Base-by-base conservation (phyloP, 2,797 vertebrate species). In the Acropternis orthonyx region DNA sequence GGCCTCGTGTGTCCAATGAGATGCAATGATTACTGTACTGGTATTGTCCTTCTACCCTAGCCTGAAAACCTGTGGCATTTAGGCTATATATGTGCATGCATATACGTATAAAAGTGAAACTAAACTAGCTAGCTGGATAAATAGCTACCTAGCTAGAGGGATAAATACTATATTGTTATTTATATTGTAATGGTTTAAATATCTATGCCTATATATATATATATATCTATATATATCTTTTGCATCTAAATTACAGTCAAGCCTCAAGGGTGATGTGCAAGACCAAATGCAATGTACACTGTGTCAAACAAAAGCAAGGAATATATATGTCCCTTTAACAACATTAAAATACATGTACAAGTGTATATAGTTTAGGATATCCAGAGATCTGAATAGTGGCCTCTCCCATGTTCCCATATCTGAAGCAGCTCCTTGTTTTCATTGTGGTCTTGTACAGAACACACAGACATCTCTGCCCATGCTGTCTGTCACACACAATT, bases 1-100 rank as follows among this genome's bases (percentile, higher is more conserved):
- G 79, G 3, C 4, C 8, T 43, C 4, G 0, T 46, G 17, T 46
- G 4, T 0, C 13, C 8, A 43, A 2, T 52, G 6, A 24, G 7
- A 46, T 46, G 15, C 9, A 41, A 46, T 39, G 3, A 24, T 39
- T 72, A 17, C 18, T 34, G 5, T 28, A 12, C 7, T 52, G 61
- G 8, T 48, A 52, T 67, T 56, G 34, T 61, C 28, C 28, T 62
- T 77, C 39, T 85, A n/a, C 7, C 2, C 6, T 28, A 52, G 12
- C 20, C n/a, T 74, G 36, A 44, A 89, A 68, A 67, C 7, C 20
- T 52, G 15, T 48, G 39, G 4, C 12, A 59, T n/a, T 8, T 66
- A 46, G n/a, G 6, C 6, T 62, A 32, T 44, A 23, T 66, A 15
- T 69, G 10, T 62, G 7, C 17, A 74, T 46, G 39, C 4, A 30